These are phyloP conservation scores for Gastrophysa polygoni DNA, from an alignment of 2,888 invertebrate species.

Conservation along the genomic window DNA sequence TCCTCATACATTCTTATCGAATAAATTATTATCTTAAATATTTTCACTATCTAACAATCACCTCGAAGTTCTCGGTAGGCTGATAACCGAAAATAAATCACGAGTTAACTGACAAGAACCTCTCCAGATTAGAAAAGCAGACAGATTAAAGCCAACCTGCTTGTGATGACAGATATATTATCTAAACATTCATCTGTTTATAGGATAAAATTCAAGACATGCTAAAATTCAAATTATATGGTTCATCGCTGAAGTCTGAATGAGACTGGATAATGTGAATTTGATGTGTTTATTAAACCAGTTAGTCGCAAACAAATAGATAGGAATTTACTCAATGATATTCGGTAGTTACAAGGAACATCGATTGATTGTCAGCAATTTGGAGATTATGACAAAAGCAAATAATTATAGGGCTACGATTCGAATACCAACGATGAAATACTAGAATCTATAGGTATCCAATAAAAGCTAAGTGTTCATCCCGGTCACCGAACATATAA, in stretches of 20 bases:
- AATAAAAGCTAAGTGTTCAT: too few species aligned
- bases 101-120: background rate
- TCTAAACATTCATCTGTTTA: conserved; percentile 12
- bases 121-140: background rate
- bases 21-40: too few species aligned
- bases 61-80: too few species aligned
- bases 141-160: background rate
- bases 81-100: background rate
- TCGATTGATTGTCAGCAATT: background rate
- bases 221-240: background rate
- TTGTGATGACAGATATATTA: conserved; percentile 7
- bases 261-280: background rate
- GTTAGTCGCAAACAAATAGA: background rate
- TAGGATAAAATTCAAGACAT: background rate
- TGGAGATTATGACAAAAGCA: background rate
- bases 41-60: too few species aligned
- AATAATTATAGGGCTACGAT: background rate
- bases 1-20: too few species aligned
- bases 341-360: background rate
- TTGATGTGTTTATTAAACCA: background rate
- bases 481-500: too few species aligned
- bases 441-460: too few species aligned
- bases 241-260: conserved; percentile 2
- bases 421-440: background rate
- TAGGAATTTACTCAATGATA: background rate